Base-by-base conservation (phyloP, 2,888 invertebrate genomes). In the Andrena praecox region DNA sequence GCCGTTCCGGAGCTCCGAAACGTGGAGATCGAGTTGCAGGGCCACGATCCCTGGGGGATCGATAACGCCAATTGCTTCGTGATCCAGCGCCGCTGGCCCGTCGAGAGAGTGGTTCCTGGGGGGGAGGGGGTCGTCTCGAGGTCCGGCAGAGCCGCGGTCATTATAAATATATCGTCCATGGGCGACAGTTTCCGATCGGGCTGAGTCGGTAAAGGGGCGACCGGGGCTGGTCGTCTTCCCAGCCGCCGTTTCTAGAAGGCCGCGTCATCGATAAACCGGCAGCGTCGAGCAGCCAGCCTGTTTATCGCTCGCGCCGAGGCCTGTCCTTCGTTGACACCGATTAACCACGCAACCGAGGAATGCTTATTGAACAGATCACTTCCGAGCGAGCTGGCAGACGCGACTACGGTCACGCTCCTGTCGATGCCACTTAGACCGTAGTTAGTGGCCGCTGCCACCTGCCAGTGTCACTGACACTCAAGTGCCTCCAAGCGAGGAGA, bases 281-380 rank as follows among this genome's bases (percentile, higher is more conserved):
- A 31, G 20, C 56, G 56, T 29, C 66, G 24, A n/a, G 20, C 31
- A 62, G 24, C 56, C 50, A 29, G 63, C 12, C 29, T 56, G 68
- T 73, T 82, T 76, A 69, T 84, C 75, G 71, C 31, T 70, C 60
- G 80, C 59, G 42, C 67, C 48, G 50, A 48, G 27, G 56, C 69
- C 74, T 67, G 80, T 78, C 70, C 85, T 72, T 85, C 77, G 77
- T 87, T 82, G 87, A 87, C 87, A 80, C 76, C 87, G 87, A 87
- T 87, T 85, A 80, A 87, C 59, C 77, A 35, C 48, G 75, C 62
- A 59, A 52, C 74, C 66, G 24, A 69, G 67, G 75, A 80, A 86
- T 80, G 80, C 75, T 82, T 68, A 78, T 82, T 56, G 84, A 77
- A 42, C 69, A 29, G 75, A 80, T 83, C 79, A 70, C 63, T 84